phyloP scores from a whole-genome alignment of 2,113 vertebrate species.

The Herpailurus yagouaroundi region DNA sequence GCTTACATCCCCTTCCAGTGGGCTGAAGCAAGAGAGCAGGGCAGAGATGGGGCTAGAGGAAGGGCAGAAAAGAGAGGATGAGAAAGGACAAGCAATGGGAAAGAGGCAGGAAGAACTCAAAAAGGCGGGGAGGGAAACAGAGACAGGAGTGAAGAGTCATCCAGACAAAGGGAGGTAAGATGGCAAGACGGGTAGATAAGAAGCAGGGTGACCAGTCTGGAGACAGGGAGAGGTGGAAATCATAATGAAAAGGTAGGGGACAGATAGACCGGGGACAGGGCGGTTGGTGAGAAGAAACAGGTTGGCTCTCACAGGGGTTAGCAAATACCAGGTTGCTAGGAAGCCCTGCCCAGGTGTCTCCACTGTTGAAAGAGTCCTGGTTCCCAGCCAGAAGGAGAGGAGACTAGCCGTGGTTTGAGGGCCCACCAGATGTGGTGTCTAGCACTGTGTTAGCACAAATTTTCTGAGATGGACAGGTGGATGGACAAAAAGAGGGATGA shows the following conservation, averaged over 20 bases:
- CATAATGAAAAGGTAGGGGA: not conserved
- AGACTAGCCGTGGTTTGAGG: not conserved
- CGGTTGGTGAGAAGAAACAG: not conserved
- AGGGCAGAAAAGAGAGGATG: not conserved
- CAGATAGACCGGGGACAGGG: not conserved
- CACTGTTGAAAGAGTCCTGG: not conserved
- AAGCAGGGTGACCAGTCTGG: not conserved
- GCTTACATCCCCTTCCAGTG: not conserved
- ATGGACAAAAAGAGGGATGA: not conserved
- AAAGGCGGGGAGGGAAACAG: slow-evolving; percentile 20
- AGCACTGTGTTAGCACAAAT: not conserved
- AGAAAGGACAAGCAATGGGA: not conserved
- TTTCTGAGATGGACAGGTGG: not conserved
- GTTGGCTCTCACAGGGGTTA: not conserved
- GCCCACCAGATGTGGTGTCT: not conserved
- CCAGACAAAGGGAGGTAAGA: slow-evolving; percentile 22
- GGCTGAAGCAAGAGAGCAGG: not conserved
- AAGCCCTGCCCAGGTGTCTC: not conserved
- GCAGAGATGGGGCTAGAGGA: not conserved
- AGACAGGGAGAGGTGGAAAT: not conserved
- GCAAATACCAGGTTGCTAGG: not conserved
- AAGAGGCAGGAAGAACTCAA: not conserved
- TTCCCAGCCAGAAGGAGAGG: not conserved
- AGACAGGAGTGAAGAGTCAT: slow-evolving; percentile 70
- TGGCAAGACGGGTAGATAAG: slow-evolving; percentile 29